Conservation (phyloP, 2,797 vertebrate genomes). For the Anabacerthia variegaticeps region DNA sequence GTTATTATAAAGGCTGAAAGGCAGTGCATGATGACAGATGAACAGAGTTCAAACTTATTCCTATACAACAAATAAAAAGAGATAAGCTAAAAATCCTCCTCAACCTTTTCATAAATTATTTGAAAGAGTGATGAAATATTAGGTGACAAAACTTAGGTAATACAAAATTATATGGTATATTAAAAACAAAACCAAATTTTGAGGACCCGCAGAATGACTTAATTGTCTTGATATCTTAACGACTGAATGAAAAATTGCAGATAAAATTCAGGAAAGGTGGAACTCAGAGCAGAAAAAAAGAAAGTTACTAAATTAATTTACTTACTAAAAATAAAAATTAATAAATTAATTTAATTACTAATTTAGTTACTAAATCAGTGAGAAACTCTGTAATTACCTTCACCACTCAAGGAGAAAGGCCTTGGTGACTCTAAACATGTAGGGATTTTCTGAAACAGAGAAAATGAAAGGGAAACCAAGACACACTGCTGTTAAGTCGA, state of each 20-base stretch:
- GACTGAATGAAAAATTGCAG: background rate
- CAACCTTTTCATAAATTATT: background rate
- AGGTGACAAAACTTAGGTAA: background rate
- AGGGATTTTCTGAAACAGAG: background rate
- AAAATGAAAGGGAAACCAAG: background rate
- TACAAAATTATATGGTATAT: background rate
- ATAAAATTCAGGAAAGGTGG: background rate
- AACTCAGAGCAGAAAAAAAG: background rate
- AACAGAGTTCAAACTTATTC: background rate
- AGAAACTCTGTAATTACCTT: background rate
- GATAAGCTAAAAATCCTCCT: background rate
- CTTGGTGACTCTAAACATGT: background rate
- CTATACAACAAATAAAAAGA: background rate
- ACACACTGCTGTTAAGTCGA: fast-evolving
- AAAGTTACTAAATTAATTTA: background rate
- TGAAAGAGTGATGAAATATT: background rate
- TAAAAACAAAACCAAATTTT: background rate
- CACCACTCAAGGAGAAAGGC: background rate
- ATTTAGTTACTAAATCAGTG: background rate
- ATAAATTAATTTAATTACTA: no score
- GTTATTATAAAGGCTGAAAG: background rate
- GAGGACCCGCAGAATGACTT: background rate
- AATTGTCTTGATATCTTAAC: background rate
- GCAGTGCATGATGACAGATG: background rate
- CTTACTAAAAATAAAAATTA: no score